Base-by-base conservation (phyloP, 2,888 invertebrate species). In the Oligia latruncula region DNA sequence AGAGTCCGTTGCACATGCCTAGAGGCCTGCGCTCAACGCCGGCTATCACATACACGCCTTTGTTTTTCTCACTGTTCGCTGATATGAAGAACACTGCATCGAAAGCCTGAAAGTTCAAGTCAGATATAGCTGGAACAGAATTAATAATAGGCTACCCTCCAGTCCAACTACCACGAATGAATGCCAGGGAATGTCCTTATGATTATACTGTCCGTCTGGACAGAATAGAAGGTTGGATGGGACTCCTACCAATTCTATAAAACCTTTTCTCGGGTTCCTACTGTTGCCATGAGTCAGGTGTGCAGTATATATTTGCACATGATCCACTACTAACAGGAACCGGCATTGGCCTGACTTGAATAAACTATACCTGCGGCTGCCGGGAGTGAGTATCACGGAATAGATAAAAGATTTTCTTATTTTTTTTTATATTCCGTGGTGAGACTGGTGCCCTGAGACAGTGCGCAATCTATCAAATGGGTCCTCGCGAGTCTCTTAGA, bases 51-150 rank as follows among this genome's bases (percentile, higher is more conserved):
- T 98, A 98, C 64, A 97, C 95, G 0, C 98, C 98, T 66, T 95
- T 93, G 49, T 94, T 92, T 0, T 89, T 85, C 8, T 92, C 92
- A 23, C 97, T 96, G 84, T 97, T 97, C 0, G 97, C 98, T 2
- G 96, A 94, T 94, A 98, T 98, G 93, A 98, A 98, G 93, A 98
- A 98, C 1, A 98, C 98, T 8, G 98, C 98, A 93, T 98, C 98
- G 84, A 98, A 98, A 2, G 98, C 98, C 98, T 98, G 92, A 4
- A 70, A 72, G 55, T 20, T 17, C 23, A 43, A 43, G n/a, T n/a
- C 15, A 80, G 8, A 67, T 23, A 46, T 23, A 46, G 4, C 29
- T 68, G 35, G 35, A 23, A 49, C 6, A 20, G 35, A 65, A 11
- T 40, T 23, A 62, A 15, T 29, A 17, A 29, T 1, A n/a, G n/a